These are phyloP conservation scores for Disparrhopalites patrizii DNA, from an alignment of 2,888 invertebrate species.

Conservation along the genomic window DNA sequence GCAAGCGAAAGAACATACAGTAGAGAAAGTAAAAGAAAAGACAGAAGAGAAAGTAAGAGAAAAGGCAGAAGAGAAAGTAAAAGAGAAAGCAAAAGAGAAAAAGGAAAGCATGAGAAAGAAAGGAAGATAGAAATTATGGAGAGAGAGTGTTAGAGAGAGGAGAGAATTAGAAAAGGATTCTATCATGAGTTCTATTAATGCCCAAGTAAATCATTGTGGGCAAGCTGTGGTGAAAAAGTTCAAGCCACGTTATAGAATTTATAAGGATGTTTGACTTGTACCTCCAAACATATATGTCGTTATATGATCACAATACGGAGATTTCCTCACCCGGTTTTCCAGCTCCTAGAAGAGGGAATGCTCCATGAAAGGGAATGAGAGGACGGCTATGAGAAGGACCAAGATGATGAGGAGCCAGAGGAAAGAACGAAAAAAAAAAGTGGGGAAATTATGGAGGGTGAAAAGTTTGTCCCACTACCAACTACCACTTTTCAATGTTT, in stretches of 20 bases:
- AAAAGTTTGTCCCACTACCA: conserved; percentile 38
- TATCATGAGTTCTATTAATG: conserved; percentile 33
- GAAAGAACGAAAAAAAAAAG: conserved; percentile 28
- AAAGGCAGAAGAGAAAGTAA: neutral
- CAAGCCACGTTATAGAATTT: conserved; percentile 30
- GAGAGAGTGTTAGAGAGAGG: no score
- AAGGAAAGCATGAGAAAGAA: neutral
- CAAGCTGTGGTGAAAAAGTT: conserved; percentile 33
- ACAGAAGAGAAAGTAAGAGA: neutral
- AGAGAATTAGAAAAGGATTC: conserved; percentile 14
- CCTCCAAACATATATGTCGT: no score
- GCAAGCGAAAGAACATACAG: neutral
- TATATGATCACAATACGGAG: no score
- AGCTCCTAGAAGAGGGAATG: neutral
- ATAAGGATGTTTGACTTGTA: no score
- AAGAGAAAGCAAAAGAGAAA: neutral
- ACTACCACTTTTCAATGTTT: no score
- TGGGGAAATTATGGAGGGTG: conserved; percentile 28
- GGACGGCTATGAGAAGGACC: conserved; percentile 9
- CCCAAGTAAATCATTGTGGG: conserved; percentile 45
- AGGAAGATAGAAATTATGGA: neutral
- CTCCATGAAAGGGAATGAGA: neutral
- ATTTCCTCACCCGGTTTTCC: no score
- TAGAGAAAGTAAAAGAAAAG: neutral
- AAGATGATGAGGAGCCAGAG: conserved; percentile 12